Evolutionary conservation across 2,113 vertebrate genomes (phyloP).

Genomic region (Pseudopipra pipra): DNA sequence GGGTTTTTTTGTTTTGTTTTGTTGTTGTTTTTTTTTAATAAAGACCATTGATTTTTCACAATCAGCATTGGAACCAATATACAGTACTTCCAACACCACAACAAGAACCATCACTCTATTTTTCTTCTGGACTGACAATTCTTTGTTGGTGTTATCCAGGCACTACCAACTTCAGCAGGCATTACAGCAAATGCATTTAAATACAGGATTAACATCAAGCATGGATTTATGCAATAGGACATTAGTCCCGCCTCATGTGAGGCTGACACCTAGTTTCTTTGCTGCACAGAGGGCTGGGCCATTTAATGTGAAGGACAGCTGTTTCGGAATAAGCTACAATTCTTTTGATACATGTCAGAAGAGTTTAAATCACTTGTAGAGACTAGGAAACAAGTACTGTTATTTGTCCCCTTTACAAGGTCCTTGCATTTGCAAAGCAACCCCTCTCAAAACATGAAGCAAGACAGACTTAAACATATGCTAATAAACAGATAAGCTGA

Average conservation of each 20-base stretch:
- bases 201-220: neutral
- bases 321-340: neutral
- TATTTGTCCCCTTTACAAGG: neutral
- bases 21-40: neutral
- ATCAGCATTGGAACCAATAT: neutral
- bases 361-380: neutral
- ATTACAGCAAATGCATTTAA: neutral
- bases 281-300: neutral
- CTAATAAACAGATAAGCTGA: neutral
- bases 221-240: neutral
- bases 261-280: neutral
- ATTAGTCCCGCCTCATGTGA: neutral
- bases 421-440: neutral
- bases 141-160: neutral
- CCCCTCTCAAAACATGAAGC: neutral
- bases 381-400: neutral
- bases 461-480: neutral
- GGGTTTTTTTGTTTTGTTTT: no score
- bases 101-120: neutral
- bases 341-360: neutral
- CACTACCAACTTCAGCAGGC: neutral
- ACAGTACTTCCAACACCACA: neutral
- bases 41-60: neutral
- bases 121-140: neutral
- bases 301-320: neutral